These are phyloP conservation scores for Rousettus leschenaultii DNA, from an alignment of 2,113 vertebrate species.

Conservation along the genomic window DNA sequence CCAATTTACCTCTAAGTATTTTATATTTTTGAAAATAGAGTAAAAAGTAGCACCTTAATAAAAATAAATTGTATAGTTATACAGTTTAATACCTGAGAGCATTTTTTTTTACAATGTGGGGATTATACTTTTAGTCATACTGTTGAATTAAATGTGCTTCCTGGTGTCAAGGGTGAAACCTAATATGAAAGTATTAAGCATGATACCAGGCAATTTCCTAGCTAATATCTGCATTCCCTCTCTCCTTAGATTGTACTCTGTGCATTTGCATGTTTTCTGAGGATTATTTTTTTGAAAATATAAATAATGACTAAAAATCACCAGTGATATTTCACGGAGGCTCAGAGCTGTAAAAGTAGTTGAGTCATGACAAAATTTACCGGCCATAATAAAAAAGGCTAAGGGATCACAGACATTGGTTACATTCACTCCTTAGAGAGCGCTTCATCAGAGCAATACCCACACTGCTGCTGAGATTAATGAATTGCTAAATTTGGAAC, in stretches of 20 bases:
- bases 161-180: background rate
- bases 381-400: constrained; percentile 16
- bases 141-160: background rate
- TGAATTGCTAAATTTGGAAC: background rate
- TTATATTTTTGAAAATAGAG: background rate
- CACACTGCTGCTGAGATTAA: background rate
- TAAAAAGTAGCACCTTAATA: background rate
- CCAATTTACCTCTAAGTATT: background rate
- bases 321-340: background rate
- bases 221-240: background rate
- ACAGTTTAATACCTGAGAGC: background rate
- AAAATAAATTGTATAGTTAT: background rate
- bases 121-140: background rate
- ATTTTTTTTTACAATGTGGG: background rate
- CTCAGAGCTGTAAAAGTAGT: background rate
- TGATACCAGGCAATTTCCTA: background rate
- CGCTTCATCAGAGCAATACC: background rate
- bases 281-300: background rate
- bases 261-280: background rate
- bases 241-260: background rate
- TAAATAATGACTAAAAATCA: background rate
- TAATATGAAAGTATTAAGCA: background rate
- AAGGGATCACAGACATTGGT: background rate
- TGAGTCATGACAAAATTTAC: constrained; percentile 6
- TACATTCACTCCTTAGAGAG: background rate